Evolutionary conservation across 2,888 invertebrate genomes (phyloP).

Genomic region (Ichneumoninae sp.): DNA sequence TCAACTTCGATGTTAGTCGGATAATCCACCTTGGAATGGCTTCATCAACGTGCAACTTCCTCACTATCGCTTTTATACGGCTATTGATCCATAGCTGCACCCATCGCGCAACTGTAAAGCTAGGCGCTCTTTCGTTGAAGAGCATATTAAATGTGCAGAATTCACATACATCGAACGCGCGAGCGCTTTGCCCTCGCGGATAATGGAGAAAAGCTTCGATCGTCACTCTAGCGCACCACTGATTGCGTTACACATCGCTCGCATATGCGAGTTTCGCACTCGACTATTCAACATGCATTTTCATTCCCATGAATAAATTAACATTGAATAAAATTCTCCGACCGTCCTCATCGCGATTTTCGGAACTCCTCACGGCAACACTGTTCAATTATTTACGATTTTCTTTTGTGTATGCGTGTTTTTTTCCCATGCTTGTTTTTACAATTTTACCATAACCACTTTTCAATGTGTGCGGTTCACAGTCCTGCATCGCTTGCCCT

Average conservation of each 20-base stretch:
- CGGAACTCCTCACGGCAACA: no score
- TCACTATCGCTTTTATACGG: slow-evolving; percentile 50
- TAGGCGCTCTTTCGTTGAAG: slow-evolving; percentile 29
- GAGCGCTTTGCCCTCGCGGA: slow-evolving; percentile 31
- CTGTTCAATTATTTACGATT: not conserved
- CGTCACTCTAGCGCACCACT: slow-evolving; percentile 4
- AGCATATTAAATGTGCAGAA: slow-evolving; percentile 47
- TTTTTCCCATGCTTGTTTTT: not conserved
- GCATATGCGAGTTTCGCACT: slow-evolving; percentile 12
- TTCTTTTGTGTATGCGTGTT: not conserved
- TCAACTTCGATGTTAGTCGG: slow-evolving; percentile 44
- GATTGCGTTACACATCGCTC: slow-evolving; percentile 34
- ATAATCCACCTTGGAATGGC: slow-evolving; percentile 18
- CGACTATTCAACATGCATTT: not conserved
- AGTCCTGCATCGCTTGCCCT: not conserved
- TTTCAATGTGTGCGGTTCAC: not conserved
- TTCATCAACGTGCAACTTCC: slow-evolving; percentile 38
- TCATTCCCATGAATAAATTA: slow-evolving; percentile 12
- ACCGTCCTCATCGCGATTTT: no score
- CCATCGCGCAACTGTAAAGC: slow-evolving; percentile 36
- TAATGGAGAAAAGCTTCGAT: slow-evolving; percentile 51
- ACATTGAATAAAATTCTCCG: slow-evolving; percentile 21
- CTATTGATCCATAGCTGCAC: slow-evolving; percentile 58
- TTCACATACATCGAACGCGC: slow-evolving; percentile 30
- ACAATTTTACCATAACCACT: not conserved